Conservation (phyloP, 2,888 invertebrate species). For the Phanerotoma sp. region DNA sequence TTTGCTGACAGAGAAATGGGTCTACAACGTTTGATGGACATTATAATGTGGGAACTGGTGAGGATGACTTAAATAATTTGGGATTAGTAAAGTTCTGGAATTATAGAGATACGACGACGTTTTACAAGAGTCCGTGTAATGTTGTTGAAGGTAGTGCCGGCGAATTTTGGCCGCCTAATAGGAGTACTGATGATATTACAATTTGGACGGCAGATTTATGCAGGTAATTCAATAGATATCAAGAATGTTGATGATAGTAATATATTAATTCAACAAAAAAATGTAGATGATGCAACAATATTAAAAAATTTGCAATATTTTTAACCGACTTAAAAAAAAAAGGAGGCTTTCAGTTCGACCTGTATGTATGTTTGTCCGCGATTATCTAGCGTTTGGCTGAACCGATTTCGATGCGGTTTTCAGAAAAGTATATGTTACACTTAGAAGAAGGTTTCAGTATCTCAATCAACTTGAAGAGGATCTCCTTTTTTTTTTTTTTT, state of each 20-base stretch:
- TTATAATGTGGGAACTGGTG: slow-evolving; percentile 76
- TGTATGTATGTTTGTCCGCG: too few species aligned
- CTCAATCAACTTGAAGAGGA: too few species aligned
- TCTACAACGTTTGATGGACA: slow-evolving; percentile 72
- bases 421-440: too few species aligned
- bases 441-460: too few species aligned
- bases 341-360: too few species aligned
- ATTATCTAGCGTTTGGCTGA: too few species aligned
- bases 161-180: slow-evolving; percentile 74
- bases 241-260: neutral
- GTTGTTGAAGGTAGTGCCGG: slow-evolving; percentile 73
- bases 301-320: too few species aligned
- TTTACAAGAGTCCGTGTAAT: slow-evolving; percentile 63
- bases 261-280: too few species aligned
- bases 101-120: slow-evolving; percentile 61
- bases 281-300: too few species aligned
- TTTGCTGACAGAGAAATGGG: slow-evolving; percentile 72
- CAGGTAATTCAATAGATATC: slow-evolving; percentile 56
- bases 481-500: too few species aligned
- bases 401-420: too few species aligned
- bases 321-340: too few species aligned
- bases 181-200: slow-evolving; percentile 63
- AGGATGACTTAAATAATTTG: slow-evolving; percentile 63
- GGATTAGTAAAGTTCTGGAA: slow-evolving; percentile 77
- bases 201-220: slow-evolving; percentile 79